A percentile compares a stretch with the other conserved stretches of the same genome.
Conservation (phyloP, 1,140 invertebrate genomes). For the Pachypsylla venusta region DNA sequence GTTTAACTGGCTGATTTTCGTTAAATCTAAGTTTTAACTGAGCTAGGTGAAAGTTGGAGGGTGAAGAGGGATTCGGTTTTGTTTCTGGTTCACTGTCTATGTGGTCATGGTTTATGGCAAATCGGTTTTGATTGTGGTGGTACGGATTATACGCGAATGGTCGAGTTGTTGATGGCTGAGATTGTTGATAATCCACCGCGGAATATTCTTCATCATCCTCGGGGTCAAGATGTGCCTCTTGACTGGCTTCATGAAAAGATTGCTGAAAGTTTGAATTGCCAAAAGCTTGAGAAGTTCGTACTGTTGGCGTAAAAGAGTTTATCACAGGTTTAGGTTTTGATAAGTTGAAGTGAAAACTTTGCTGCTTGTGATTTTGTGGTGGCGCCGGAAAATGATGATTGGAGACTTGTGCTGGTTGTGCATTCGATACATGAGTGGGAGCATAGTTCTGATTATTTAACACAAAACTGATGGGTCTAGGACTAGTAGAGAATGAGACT, state of each 20-base stretch:
- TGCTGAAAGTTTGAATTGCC: constrained; percentile 20
- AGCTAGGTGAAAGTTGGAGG: constrained; percentile 8
- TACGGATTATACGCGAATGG: not conserved
- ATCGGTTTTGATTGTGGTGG: constrained; percentile 11
- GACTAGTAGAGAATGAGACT: constrained; percentile 4
- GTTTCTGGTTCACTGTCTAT: not conserved
- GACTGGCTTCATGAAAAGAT: constrained; percentile 21
- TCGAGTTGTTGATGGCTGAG: not conserved
- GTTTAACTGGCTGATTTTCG: not conserved
- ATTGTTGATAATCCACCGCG: constrained; percentile 6
- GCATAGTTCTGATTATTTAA: not conserved
- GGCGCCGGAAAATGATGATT: constrained; percentile 3
- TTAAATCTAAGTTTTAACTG: constrained; percentile 1
- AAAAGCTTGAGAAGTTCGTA: constrained; percentile 24
- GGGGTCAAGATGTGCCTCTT: constrained; percentile 34
- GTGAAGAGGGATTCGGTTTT: not conserved
- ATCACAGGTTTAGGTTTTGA: constrained; percentile 27
- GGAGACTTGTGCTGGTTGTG: not conserved
- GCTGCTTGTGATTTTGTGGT: not conserved
- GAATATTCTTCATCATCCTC: constrained; percentile 26
- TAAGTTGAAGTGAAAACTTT: constrained; percentile 10
- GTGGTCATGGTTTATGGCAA: not conserved
- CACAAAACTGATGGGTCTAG: not conserved
- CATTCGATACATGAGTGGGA: not conserved
- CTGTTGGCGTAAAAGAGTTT: constrained; percentile 26